Percentiles rank a stretch among this genome's conserved stretches.
phyloP scores from a whole-genome alignment of 2,797 vertebrate species.

The Sebastolobus alascanus region DNA sequence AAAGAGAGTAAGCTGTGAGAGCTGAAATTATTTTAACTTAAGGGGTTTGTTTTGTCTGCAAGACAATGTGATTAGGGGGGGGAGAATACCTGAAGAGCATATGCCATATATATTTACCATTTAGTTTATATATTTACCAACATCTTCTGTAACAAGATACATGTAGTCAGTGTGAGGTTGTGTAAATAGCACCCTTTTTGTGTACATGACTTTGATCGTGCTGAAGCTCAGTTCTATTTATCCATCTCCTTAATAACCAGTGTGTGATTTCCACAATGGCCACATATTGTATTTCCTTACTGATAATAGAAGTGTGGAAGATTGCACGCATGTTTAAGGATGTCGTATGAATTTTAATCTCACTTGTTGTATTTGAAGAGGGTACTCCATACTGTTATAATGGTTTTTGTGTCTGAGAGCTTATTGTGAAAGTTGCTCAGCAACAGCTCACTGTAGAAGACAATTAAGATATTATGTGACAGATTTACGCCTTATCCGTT shows the following conservation, averaged over 20 bases:
- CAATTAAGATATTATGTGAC: not conserved
- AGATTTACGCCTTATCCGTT: not conserved
- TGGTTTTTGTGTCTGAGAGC: not conserved
- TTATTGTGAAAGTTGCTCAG: slow-evolving; percentile 9
- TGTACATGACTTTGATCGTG: not conserved
- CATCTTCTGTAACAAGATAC: not conserved
- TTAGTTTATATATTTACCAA: not conserved
- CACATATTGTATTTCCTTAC: not conserved
- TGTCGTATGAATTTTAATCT: not conserved
- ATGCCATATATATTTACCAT: not conserved
- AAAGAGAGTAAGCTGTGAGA: not conserved
- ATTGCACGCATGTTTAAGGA: not conserved
- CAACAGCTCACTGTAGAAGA: slow-evolving; percentile 11
- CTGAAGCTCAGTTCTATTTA: not conserved
- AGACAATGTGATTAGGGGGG: too few relatives aligned
- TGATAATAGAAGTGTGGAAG: not conserved
- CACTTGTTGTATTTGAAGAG: not conserved
- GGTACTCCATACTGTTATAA: not conserved
- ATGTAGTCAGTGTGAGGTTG: not conserved
- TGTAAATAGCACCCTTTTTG: not conserved
- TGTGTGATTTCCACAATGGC: not conserved
- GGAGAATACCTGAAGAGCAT: not conserved
- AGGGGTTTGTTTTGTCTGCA: not conserved
- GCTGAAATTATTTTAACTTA: not conserved
- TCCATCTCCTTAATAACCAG: not conserved